Conservation (phyloP, 2,888 invertebrate genomes). For the Philaethria dido region DNA sequence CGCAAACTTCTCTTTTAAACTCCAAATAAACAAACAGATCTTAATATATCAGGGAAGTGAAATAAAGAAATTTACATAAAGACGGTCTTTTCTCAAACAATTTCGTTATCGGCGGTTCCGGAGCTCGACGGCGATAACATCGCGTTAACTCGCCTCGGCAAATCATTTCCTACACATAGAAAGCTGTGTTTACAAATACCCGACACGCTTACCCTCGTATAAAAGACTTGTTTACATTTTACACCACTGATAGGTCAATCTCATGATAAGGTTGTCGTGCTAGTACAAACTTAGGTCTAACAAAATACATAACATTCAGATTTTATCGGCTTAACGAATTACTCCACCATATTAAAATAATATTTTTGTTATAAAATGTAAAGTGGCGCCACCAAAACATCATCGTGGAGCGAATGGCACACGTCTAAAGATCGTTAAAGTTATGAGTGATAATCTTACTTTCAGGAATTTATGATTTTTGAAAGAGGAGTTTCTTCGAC, state of each 20-base stretch:
- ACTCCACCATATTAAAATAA: background rate
- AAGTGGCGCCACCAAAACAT: too few relatives aligned
- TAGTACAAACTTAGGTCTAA: background rate
- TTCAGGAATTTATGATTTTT: too few relatives aligned
- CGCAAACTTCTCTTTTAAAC: conserved; percentile 10
- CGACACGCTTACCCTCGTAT: conserved; percentile 38
- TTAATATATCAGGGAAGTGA: conserved; percentile 17
- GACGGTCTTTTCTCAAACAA: conserved; percentile 42
- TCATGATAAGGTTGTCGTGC: conserved; percentile 1
- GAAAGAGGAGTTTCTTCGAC: background rate
- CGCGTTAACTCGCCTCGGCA: conserved; percentile 53
- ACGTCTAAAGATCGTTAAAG: too few relatives aligned
- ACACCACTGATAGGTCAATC: conserved; percentile 28
- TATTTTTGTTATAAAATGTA: conserved; percentile 1
- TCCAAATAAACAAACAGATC: conserved; percentile 19
- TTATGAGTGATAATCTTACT: too few relatives aligned
- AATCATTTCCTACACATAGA: conserved; percentile 55
- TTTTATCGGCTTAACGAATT: conserved; percentile 7
- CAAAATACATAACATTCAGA: conserved; percentile 1
- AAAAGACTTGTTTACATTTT: conserved; percentile 33
- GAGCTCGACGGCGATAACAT: conserved; percentile 57
- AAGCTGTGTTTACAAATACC: conserved; percentile 48
- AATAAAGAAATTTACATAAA: conserved; percentile 39
- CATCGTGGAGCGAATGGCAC: background rate
- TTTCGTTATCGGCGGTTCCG: conserved; percentile 52